phyloP scores from a whole-genome alignment of 1,140 invertebrate species.

The fruit fly (Drosophila melanogaster) region DNA sequence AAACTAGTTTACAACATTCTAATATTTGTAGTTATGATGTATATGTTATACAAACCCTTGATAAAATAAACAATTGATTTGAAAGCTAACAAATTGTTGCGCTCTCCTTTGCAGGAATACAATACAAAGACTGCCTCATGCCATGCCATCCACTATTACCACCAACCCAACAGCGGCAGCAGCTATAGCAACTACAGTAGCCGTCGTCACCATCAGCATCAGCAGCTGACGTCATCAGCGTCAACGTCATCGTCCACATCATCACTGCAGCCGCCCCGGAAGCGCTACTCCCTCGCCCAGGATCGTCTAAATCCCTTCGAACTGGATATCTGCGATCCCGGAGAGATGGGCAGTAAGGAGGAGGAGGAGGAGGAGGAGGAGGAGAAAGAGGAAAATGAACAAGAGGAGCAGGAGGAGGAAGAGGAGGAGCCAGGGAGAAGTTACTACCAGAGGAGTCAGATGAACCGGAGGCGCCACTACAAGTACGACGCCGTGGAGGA shows the following conservation, averaged over 20 bases:
- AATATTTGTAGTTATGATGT: not conserved
- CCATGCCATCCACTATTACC: conserved; percentile 82
- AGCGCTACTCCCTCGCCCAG: conserved; percentile 5
- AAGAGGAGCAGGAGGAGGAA: not conserved
- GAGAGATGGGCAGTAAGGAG: not conserved
- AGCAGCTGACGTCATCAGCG: conserved; percentile 37
- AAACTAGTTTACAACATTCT: no score
- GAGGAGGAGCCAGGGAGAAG: conserved; percentile 12
- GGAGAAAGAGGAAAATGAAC: not conserved
- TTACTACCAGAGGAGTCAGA: conserved; percentile 41
- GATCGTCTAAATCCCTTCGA: conserved; percentile 38
- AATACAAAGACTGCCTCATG: conserved; percentile 84
- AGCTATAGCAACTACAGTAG: conserved; percentile 31
- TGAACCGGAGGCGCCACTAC: conserved; percentile 54
- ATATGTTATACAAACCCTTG: not conserved
- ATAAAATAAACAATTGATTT: no score
- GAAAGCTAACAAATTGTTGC: not conserved
- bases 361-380: conserved; percentile 7
- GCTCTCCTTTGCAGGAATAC: conserved; percentile 67
- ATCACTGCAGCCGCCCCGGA: conserved; percentile 29
- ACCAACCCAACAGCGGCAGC: conserved; percentile 54
- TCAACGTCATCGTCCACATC: conserved; percentile 42
- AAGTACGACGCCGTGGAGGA: conserved; percentile 75
- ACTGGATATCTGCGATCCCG: conserved; percentile 9
- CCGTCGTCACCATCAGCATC: conserved; percentile 34